Base-by-base conservation (phyloP, 2,888 invertebrate species). In the Tinea trinotella region DNA sequence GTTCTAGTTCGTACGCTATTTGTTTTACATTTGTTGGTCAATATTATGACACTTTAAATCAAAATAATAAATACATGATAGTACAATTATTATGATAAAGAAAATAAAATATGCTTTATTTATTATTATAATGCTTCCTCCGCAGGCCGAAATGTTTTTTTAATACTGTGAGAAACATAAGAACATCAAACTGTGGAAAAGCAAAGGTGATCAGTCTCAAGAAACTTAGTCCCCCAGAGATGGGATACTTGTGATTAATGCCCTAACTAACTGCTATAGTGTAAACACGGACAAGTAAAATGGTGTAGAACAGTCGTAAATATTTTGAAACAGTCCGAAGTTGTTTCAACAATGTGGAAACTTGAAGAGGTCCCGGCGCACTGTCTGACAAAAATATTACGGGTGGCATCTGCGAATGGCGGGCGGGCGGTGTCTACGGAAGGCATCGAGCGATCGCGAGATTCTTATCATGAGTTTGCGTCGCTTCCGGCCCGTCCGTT, bases 271-370 rank as follows among this genome's bases (percentile, higher is more conserved):
- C 19, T 15, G 13, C 2, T 15, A 40, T 40, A 40, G 40, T 40
- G 19, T 19, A 19, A 46, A 46, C 46, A 46, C 46, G 46, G 19
- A 46, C 46, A 19, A 46, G 15, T 19, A 19, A 46, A 19, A 46
- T 46, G 7, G 46, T 46, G 46, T 19, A 34, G 54, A 36, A 53
- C 9, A 49, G 40, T 53, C 56, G 54, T 58, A 58, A 58, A 56
- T 56, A 54, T 48, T 48, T 49, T 22, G 34, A 55, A 55, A 58
- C 50, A 24, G 50, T 13, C 22, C 50, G 10, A 50, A 24, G 12
- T 50, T 50, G 24, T 46, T 46, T 19, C 3, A 24, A 24, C 50
- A 50, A 50, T 50, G 50, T 50, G 50, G 24, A 22, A 50, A 50
- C 24, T 50, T 50, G 24, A 24, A 50, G 22, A 50, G 50, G 50